phyloP scores from a whole-genome alignment of 2,113 vertebrate genomes.

The Tenrec ecaudatus region DNA sequence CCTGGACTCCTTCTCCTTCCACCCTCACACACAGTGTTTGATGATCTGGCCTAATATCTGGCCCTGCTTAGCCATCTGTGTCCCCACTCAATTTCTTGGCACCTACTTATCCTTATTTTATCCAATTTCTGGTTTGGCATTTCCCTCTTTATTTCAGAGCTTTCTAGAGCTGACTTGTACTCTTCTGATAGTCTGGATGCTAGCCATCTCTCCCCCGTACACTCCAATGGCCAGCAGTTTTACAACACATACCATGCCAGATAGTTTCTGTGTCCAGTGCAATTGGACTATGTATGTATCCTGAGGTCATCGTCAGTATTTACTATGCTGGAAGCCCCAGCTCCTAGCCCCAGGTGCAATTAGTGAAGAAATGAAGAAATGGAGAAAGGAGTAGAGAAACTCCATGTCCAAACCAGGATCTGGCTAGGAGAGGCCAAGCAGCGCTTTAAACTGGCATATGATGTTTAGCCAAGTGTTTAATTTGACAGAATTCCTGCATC shows the following conservation, averaged over 20 bases:
- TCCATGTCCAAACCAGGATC: neutral
- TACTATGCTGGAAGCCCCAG: neutral
- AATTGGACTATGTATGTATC: neutral
- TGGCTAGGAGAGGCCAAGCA: constrained; percentile 8
- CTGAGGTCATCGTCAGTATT: neutral
- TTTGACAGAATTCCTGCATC: neutral
- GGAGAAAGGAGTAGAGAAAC: neutral
- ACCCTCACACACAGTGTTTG: neutral
- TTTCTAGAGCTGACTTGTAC: neutral
- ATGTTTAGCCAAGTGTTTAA: constrained; percentile 29
- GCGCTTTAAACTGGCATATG: neutral
- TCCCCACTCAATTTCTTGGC: neutral
- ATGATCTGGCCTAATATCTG: constrained; percentile 30
- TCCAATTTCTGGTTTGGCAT: constrained; percentile 26
- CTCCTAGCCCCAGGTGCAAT: neutral
- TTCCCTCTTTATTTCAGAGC: constrained; percentile 9
- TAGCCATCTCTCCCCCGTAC: neutral
- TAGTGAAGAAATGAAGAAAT: neutral
- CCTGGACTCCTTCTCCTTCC: neutral
- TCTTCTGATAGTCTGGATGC: constrained; percentile 4
- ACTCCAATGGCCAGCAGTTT: neutral
- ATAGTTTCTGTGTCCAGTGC: neutral
- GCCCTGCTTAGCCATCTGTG: constrained; percentile 41
- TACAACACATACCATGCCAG: neutral
- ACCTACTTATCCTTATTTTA: constrained; percentile 4